A percentile compares a stretch with the other conserved stretches of the same genome.
These are phyloP conservation scores for Scomber colias DNA, from an alignment of 2,113 vertebrate genomes.

Conservation along the genomic window DNA sequence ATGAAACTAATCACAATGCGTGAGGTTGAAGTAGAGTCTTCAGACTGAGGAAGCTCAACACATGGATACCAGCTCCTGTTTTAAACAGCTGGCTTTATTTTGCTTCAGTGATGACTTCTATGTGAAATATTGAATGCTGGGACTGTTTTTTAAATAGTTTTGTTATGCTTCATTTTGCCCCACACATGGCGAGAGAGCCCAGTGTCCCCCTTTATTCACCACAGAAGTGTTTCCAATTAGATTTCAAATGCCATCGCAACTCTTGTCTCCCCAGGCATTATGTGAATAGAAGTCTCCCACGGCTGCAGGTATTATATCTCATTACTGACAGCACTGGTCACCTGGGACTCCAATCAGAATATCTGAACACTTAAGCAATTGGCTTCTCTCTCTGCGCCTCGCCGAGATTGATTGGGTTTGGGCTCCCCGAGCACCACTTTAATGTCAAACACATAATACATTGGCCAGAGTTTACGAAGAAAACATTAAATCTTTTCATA, in stretches of 20 bases:
- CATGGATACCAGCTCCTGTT: constrained; percentile 31
- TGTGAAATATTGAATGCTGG: constrained; percentile 43
- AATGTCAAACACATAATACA: constrained; percentile 82
- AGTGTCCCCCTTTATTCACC: constrained; percentile 58
- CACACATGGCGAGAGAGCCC: constrained; percentile 28
- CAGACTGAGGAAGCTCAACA: constrained; percentile 34
- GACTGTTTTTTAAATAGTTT: constrained; percentile 60
- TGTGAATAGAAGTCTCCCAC: constrained; percentile 78
- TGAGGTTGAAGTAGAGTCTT: constrained; percentile 29
- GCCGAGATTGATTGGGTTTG: constrained; percentile 78
- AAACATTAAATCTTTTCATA: constrained; percentile 60
- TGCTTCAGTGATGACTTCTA: constrained; percentile 59
- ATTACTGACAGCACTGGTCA: constrained; percentile 81
- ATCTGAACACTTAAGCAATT: constrained; percentile 80
- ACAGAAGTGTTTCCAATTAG: constrained; percentile 80
- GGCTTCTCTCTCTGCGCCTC: constrained; percentile 62
- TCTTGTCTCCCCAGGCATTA: constrained; percentile 73
- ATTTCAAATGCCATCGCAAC: constrained; percentile 77
- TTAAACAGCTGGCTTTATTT: constrained; percentile 60
- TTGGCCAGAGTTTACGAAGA: constrained; percentile 63
- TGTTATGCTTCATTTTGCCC: constrained; percentile 67
- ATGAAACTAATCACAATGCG: constrained; percentile 43
- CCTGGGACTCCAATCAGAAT: constrained; percentile 81
- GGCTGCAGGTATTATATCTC: constrained; percentile 80
- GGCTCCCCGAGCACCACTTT: constrained; percentile 75